phyloP scores from a whole-genome alignment of 1,140 invertebrate genomes.

The Bombus turneri region DNA sequence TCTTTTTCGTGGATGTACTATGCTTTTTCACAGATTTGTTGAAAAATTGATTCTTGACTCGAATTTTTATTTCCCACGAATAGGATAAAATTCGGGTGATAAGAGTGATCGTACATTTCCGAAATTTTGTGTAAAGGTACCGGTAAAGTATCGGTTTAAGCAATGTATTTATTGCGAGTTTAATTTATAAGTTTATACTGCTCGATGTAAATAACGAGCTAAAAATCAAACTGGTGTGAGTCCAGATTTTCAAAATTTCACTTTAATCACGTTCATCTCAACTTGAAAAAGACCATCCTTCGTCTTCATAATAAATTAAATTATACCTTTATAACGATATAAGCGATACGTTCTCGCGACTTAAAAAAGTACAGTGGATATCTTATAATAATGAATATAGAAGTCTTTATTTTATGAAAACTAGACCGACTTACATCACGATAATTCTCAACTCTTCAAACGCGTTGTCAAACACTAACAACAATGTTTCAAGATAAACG shows the following conservation, averaged over 20 bases:
- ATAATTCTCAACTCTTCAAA: not conserved
- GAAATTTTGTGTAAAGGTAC: no score
- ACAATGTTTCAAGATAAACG: not conserved
- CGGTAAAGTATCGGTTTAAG: no score
- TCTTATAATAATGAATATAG: not conserved
- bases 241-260: not conserved
- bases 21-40: not conserved
- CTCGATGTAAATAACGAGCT: no score
- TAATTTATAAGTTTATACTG: no score
- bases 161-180: no score
- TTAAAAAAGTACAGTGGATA: not conserved
- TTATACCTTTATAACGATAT: not conserved
- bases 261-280: not conserved
- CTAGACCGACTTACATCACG: not conserved
- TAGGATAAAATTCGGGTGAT: not conserved
- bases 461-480: not conserved
- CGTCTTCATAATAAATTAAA: not conserved
- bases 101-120: no score
- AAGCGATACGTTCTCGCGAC: no score
- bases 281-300: not conserved
- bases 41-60: not conserved
- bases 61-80: not conserved
- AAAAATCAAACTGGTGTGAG: not conserved
- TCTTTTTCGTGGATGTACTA: not conserved
- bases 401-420: not conserved